Evolutionary conservation across 2,113 vertebrate species (phyloP).

Genomic region (Prietella phreatophila): DNA sequence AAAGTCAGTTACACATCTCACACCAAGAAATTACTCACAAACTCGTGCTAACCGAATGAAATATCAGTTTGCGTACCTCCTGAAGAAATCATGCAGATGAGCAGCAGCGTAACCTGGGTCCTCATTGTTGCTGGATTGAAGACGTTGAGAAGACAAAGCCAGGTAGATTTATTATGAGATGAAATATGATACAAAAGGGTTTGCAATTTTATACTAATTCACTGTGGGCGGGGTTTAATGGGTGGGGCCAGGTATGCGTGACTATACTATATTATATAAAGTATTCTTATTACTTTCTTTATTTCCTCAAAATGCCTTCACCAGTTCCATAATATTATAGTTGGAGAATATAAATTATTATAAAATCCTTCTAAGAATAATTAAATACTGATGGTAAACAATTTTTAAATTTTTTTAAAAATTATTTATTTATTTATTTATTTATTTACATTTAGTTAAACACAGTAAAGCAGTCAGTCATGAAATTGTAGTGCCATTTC

Average conservation of each 20-base stretch:
- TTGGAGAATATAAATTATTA: not conserved
- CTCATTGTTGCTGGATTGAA: not conserved
- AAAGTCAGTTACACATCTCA: not conserved
- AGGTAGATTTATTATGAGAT: not conserved
- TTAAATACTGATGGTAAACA: not conserved
- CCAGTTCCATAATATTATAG: not conserved
- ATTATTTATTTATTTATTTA: too few species aligned
- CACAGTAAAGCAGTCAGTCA: not conserved
- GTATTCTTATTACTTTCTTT: not conserved
- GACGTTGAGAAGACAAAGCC: not conserved
- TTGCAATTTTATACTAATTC: not conserved
- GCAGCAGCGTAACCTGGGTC: not conserved
- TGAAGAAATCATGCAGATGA: not conserved
- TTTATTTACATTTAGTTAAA: not conserved
- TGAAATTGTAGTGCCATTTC: not conserved
- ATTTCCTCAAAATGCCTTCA: not conserved
- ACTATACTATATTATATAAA: not conserved
- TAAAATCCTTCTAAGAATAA: not conserved
- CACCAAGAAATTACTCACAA: not conserved
- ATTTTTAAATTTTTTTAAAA: too few species aligned
- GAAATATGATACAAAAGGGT: not conserved
- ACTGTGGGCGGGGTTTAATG: conserved; percentile 2
- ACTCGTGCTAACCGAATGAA: not conserved
- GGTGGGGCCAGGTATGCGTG: not conserved
- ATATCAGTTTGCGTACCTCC: not conserved